phyloP scores from a whole-genome alignment of 2,888 invertebrate genomes.

The Drosophila villosipedis region DNA sequence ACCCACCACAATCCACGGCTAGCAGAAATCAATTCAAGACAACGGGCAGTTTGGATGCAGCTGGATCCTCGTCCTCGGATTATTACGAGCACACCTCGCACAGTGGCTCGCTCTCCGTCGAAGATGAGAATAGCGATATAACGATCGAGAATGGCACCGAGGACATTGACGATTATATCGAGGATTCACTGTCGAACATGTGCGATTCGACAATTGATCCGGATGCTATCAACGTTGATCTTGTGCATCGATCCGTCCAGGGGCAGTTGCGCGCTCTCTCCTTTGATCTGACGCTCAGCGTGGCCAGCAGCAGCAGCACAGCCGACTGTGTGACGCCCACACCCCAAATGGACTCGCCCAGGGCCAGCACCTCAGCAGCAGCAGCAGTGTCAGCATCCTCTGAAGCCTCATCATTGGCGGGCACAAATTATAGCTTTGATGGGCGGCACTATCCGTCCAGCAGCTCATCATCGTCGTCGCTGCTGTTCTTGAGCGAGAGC shows the following conservation, averaged over 20 bases:
- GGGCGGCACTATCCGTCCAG: conserved; percentile 26
- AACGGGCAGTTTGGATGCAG: conserved; percentile 75
- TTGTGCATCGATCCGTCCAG: conserved; percentile 42
- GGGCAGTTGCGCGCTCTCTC: conserved; percentile 50
- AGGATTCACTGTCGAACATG: conserved; percentile 81
- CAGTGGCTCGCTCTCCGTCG: conserved; percentile 84
- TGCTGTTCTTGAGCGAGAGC: conserved; percentile 65
- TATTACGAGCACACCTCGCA: conserved; percentile 76
- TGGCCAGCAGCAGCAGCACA: conserved; percentile 5
- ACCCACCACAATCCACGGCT: neutral
- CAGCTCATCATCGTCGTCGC: conserved; percentile 41
- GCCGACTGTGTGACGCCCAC: conserved; percentile 59
- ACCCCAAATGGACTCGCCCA: conserved; percentile 35
- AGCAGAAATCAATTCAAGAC: conserved; percentile 71
- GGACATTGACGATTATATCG: conserved; percentile 83
- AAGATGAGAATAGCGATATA: conserved; percentile 85
- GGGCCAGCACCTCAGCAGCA: conserved; percentile 46
- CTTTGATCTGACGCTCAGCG: conserved; percentile 57
- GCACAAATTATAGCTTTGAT: conserved; percentile 3
- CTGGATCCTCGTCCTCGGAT: conserved; percentile 72
- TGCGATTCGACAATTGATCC: conserved; percentile 80
- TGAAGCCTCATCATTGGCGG: conserved; percentile 6
- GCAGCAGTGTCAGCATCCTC: conserved; percentile 14
- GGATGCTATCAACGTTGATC: conserved; percentile 47
- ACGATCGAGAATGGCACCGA: conserved; percentile 83